Base-by-base conservation (phyloP, 2,888 invertebrate genomes). In the Acrobasis repandana region DNA sequence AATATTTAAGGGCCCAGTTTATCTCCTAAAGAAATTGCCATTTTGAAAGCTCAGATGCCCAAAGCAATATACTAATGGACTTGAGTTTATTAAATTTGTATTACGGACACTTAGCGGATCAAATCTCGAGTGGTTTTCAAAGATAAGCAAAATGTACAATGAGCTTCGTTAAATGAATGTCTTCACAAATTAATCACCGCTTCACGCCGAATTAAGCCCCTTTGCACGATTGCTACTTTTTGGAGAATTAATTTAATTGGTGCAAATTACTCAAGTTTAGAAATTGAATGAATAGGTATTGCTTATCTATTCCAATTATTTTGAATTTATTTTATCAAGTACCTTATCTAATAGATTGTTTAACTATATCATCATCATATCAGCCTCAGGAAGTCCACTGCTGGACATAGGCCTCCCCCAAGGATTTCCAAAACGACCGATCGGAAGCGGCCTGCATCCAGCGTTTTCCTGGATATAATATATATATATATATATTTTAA, bases 41-140 rank as follows among this genome's bases (percentile, higher is more conserved):
- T 20, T 58, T 49, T 33, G 36, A 49, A 36, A 36, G 49, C 58
- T 34, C 48, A 16, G 47, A 58, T 38, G 49, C 49, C 48, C 38
- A 38, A 36, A 49, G 58, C 58, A 58, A 58, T 58, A 50, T 49
- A 48, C 58, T 58, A 58, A 58, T 58, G 58, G 58, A 36, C 47
- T 46, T 16, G 34, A 48, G n/a, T 33, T 57, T 18, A 57, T 48
- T 48, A 57, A 48, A 57, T 34, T 28, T 47, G 47, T 57, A 57
- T 57, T 54, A 54, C 36, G 14, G n/a, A 38, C 43, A 54, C 43
- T 43, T 54, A 5, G 16, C 14, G 10, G 38, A 18, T 54, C 54
- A 14, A 54, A 43, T 54, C 54, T 18, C 38, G 18, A 18, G 11
- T 18, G 11, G 38, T 54, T 14, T 54, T 18, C 11, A 14, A n/a